These are phyloP conservation scores for Antrozous pallidus DNA, from an alignment of 2,797 vertebrate species.

Conservation along the genomic window DNA sequence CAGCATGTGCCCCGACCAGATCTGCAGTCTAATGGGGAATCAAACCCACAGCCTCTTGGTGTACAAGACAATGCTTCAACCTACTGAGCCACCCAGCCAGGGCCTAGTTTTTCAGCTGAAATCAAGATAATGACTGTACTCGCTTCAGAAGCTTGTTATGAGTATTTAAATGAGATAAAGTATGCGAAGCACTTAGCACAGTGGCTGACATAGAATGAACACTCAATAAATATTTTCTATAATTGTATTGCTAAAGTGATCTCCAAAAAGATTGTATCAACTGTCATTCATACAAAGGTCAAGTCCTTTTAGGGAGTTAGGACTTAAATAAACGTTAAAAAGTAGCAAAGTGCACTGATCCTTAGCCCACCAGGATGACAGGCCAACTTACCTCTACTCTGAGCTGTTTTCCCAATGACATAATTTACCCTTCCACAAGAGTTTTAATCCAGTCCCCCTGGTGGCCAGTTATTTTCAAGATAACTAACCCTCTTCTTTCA, in stretches of 20 bases:
- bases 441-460: not conserved
- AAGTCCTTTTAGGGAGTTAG: not conserved
- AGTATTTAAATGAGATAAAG: not conserved
- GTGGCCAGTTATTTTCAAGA: conserved; percentile 27
- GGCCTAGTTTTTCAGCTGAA: not conserved
- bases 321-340: conserved; percentile 3
- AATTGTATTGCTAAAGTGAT: not conserved
- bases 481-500: not conserved
- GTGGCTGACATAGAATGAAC: not conserved
- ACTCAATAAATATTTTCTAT: not conserved
- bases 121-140: not conserved
- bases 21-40: not conserved
- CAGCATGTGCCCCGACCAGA: not conserved
- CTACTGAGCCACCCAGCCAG: not conserved
- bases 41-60: not conserved
- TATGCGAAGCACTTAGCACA: not conserved
- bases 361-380: not conserved
- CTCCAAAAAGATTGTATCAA: not conserved
- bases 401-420: not conserved
- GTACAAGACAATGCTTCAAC: not conserved
- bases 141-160: not conserved
- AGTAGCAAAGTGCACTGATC: not conserved
- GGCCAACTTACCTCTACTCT: not conserved
- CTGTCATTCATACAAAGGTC: not conserved
- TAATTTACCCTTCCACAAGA: not conserved